A percentile compares a stretch with the other conserved stretches of the same genome.
phyloP scores from a whole-genome alignment of 1,140 invertebrate genomes.

The Cherax destructor region DNA sequence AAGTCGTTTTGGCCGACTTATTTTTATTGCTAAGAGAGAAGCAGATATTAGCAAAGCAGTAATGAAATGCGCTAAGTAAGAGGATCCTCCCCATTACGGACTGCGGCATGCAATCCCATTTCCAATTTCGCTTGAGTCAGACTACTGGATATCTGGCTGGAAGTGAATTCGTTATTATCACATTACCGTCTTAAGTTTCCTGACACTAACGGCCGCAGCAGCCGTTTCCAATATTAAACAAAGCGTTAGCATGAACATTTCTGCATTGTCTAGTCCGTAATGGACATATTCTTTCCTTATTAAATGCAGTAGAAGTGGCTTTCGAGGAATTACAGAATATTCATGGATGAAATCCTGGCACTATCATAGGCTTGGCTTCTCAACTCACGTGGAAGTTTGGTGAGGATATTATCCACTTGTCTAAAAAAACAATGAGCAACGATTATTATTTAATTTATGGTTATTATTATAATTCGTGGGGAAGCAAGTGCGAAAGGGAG shows the following conservation, averaged over 20 bases:
- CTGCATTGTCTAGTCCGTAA: background rate
- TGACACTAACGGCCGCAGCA: background rate
- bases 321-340: background rate
- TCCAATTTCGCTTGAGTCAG: background rate
- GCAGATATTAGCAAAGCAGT: background rate
- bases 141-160: background rate
- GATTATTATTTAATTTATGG: too few relatives aligned
- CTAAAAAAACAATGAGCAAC: too few relatives aligned
- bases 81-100: background rate
- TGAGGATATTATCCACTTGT: too few relatives aligned
- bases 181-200: background rate
- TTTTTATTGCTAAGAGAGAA: too few relatives aligned
- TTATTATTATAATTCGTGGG: too few relatives aligned
- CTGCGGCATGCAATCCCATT: background rate
- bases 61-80: background rate
- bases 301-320: background rate
- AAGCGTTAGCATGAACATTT: background rate
- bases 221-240: background rate
- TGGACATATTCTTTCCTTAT: background rate
- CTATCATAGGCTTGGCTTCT: too few relatives aligned
- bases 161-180: background rate
- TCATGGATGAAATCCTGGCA: background rate
- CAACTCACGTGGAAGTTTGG: too few relatives aligned
- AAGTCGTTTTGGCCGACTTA: too few relatives aligned
- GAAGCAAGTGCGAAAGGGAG: background rate